These are phyloP conservation scores for Philopotamus ludificatus DNA, from an alignment of 1,140 invertebrate genomes.

Conservation along the genomic window DNA sequence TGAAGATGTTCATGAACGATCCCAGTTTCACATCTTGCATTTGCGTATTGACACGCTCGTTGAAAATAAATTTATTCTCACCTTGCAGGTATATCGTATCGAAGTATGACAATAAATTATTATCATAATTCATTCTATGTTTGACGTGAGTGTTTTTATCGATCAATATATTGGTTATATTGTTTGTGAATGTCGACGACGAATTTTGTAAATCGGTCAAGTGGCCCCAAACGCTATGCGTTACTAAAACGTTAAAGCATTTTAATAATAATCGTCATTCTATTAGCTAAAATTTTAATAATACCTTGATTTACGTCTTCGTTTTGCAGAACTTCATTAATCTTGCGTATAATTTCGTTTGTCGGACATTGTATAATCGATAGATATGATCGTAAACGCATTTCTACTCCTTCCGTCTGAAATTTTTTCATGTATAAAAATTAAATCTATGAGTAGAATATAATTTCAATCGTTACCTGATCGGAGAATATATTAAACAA, in stretches of 20 bases:
- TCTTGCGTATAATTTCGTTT: not conserved
- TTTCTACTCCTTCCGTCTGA: not conserved
- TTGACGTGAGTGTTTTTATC: not conserved
- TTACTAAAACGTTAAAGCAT: conserved; percentile 9
- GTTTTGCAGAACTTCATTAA: not conserved
- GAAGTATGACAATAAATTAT: no score
- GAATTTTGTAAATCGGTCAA: not conserved
- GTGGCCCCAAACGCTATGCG: conserved; percentile 1
- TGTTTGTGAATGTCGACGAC: not conserved
- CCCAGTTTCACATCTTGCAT: no score
- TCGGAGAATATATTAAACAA: conserved; percentile 8
- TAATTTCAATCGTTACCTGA: conserved; percentile 7
- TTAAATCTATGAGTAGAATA: not conserved
- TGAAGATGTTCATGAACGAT: not conserved
- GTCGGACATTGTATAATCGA: conserved; percentile 10
- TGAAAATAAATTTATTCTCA: no score
- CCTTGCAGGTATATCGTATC: no score
- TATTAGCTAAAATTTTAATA: not conserved
- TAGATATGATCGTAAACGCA: not conserved
- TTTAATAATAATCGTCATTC: not conserved
- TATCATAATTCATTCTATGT: not conserved
- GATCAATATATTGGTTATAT: not conserved
- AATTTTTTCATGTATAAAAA: not conserved
- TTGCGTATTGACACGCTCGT: no score
- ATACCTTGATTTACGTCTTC: conserved; percentile 14